A percentile compares a stretch with the other conserved stretches of the same genome.
phyloP scores from a whole-genome alignment of 2,888 invertebrate genomes.

The Endomychus coccineus region DNA sequence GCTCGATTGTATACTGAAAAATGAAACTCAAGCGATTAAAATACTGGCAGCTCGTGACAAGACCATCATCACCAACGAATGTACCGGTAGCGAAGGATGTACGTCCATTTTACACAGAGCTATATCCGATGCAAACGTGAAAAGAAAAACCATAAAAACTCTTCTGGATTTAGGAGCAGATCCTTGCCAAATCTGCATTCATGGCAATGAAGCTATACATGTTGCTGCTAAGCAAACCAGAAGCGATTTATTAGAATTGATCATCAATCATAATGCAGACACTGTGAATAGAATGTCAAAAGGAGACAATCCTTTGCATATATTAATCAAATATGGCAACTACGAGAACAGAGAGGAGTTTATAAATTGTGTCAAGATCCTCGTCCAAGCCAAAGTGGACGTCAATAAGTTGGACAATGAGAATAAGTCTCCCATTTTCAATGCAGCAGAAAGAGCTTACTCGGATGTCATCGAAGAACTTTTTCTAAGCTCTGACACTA shows the following conservation, averaged over 20 bases:
- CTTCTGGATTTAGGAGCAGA: constrained; percentile 55
- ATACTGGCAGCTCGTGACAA: too few species aligned
- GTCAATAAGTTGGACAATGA: constrained; percentile 28
- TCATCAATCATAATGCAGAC: too few species aligned
- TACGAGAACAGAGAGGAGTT: constrained; percentile 40
- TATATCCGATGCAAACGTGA: constrained; percentile 51
- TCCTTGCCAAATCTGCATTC: constrained; percentile 50
- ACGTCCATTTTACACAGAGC: constrained; percentile 47
- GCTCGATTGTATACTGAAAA: constrained; percentile 46
- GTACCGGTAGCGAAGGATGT: constrained; percentile 51
- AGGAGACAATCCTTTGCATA: too few species aligned
- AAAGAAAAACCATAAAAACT: constrained; percentile 49
- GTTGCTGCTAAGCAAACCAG: too few species aligned
- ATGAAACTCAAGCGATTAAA: constrained; percentile 47
- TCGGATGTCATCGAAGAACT: constrained; percentile 50
- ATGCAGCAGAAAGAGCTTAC: constrained; percentile 52
- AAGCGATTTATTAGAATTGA: too few species aligned
- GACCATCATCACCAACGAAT: too few species aligned
- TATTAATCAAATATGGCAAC: constrained; percentile 30
- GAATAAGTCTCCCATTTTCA: constrained; percentile 44
- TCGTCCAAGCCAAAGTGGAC: constrained; percentile 28
- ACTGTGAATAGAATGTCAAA: too few species aligned
- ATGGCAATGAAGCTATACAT: too few species aligned
- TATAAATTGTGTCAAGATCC: constrained; percentile 24
- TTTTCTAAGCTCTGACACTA: constrained; percentile 45